Evolutionary conservation across 2,113 vertebrate species (phyloP), one percentile per base, ranked within the genome.

Genomic region (Dolichallabes microphthalmus): DNA sequence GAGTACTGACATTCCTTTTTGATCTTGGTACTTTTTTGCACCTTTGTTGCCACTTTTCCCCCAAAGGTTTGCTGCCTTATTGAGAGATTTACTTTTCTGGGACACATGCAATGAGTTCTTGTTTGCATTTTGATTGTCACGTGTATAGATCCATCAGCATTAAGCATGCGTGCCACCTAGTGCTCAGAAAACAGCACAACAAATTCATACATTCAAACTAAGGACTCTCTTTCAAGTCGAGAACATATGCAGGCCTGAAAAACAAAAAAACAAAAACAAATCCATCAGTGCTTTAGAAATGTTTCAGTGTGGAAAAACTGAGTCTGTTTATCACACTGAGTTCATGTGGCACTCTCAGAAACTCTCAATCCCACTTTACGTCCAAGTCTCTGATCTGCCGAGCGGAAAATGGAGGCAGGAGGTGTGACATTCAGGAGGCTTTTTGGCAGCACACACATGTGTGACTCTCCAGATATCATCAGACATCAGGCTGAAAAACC

Each of bases 121-220:
- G 53, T 78, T 78, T 60, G 53, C 76, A 58, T 32, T 78, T 58
- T 12, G 27, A 57, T 78, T 78, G 76, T 78, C 55, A 35, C 30
- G 9, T 25, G 76, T 58, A 78, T 60, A 58, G 53, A 58, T 78
- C 76, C 76, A 78, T 60, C 76, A 78, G 76, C 76, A 78, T 78
- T 78, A 78, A 78, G 76, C 76, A 78, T 78, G 76, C 53, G 30
- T 78, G 76, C 76, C 76, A 78, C 55, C 76, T 78, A 78, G 76
- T 78, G 76, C 15, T 58, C 76, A 35, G 74, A 57, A 77, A 78
- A 58, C 76, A 78, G 76, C 76, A 78, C 76, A 20, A 78, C 76
- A 58, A 53, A 77, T 57, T 35, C 53, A 35, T 2, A 19, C 75
- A 30, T 55, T 53, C 25, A 58, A 20, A 32, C 75, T 0, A 3